Conservation (phyloP, 1,140 invertebrate genomes). For the Cardiocondyla obscurior region DNA sequence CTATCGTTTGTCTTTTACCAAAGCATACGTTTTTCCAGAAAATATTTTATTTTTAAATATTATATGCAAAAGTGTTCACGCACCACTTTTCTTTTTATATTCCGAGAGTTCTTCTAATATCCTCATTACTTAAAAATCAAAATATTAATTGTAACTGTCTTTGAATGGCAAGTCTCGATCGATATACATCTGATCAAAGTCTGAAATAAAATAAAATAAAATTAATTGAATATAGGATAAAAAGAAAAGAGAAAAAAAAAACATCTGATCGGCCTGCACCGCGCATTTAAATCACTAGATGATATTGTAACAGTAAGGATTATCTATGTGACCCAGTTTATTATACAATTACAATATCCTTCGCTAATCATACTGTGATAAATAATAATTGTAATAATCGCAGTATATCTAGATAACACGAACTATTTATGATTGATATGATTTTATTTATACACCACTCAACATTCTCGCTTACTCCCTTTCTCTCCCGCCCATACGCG, state of each 20-base stretch:
- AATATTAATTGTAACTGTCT: too few species aligned
- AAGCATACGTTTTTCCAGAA: too few species aligned
- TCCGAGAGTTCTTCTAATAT: too few species aligned
- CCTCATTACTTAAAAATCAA: too few species aligned
- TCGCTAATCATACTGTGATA: constrained; percentile 81
- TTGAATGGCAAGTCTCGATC: too few species aligned
- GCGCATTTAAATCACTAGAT: not conserved
- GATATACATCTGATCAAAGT: too few species aligned
- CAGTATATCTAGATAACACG: constrained; percentile 75
- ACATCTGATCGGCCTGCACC: not conserved
- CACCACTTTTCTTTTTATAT: too few species aligned
- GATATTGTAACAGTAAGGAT: not conserved
- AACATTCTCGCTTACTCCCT: constrained; percentile 26
- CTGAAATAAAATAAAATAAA: not conserved
- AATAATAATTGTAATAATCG: constrained; percentile 74
- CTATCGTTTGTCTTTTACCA: too few species aligned
- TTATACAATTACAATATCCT: constrained; percentile 84
- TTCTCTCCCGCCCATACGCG: constrained; percentile 5
- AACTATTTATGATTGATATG: constrained; percentile 83
- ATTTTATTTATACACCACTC: constrained; percentile 82
- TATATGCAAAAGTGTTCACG: too few species aligned
- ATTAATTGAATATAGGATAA: not conserved
- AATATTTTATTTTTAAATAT: too few species aligned
- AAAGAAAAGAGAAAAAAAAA: too few species aligned
- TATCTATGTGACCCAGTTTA: constrained; percentile 83